Evolutionary conservation across 1,140 invertebrate species (phyloP), one percentile per base, ranked within the genome.

Genomic region (Catajapyx aquilonaris): DNA sequence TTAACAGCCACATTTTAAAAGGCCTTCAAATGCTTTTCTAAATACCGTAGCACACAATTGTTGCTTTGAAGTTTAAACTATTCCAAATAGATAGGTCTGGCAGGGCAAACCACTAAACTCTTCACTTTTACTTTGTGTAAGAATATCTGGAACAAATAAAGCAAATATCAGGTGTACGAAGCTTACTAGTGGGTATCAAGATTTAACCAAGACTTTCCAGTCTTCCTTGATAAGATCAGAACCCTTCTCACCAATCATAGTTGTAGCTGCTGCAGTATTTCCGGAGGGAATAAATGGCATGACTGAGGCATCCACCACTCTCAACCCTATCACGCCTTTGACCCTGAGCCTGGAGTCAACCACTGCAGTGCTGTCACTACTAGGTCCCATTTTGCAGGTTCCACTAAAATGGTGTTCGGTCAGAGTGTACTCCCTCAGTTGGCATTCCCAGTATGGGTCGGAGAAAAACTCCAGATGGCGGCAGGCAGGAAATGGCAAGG

Each of bases 241-340:
- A 0, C 66, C 78, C 50, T 83, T 84, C 54, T 93, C 85, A 0
- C 69, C 86, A 32, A 91, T 76, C 84, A 91, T 88, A 31, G 69
- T 66, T 2, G 75, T 68, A 0, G 70, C 68, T 1, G 73, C 76
- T 41, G 73, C 78, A 0, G 74, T 69, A 48, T 85, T 79, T 1
- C 71, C 76, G 3, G 62, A 64, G 9, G 74, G 61, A n/a, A 78
- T 62, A 2, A 54, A 55, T 0, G 81, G 81, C 57, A 85, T 78
- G 0, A 86, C 57, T 30, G 77, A 79, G 23, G 68, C 69, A 52
- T 87, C 81, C 0, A 68, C 69, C 1, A 85, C 76, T 22, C 81
- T 60, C 20, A 86, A 53, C 17, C 64, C 63, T n/a, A 56, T 49
- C 1, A 81, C 49, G 0, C 78, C 78, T 41, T 76, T 56, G 0